These are phyloP conservation scores for Podabrus alpinus DNA, from an alignment of 2,888 invertebrate genomes.

Conservation along the genomic window DNA sequence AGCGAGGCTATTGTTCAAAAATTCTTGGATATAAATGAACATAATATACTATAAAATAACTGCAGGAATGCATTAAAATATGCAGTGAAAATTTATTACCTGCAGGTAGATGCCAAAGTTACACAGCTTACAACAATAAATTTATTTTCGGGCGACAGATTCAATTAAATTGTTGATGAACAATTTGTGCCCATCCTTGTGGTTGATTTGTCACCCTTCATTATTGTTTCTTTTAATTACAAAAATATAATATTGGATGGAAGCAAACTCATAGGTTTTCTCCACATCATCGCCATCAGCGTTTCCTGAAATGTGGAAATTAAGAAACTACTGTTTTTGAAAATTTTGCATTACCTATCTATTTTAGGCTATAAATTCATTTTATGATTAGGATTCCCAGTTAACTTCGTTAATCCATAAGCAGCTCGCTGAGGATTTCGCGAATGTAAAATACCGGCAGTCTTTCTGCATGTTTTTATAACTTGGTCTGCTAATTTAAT, in stretches of 20 bases:
- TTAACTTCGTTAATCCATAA: no score
- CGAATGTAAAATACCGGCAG: no score
- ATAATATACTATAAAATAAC: neutral
- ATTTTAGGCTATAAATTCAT: no score
- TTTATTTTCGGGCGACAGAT: neutral
- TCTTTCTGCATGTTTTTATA: neutral
- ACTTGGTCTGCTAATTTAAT: neutral
- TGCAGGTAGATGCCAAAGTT: neutral
- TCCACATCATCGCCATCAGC: no score
- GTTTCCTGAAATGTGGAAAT: no score
- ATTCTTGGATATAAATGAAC: neutral
- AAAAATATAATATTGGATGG: no score
- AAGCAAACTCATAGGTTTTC: no score
- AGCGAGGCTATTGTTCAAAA: neutral
- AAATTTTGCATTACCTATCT: no score
- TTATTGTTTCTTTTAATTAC: neutral
- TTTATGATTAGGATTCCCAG: no score
- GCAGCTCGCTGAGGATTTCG: no score
- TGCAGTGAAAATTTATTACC: neutral
- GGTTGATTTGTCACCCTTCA: neutral
- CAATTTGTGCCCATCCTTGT: neutral
- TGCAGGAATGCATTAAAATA: neutral
- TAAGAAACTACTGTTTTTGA: no score
- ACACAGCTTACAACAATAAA: neutral
- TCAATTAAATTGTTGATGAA: neutral